phyloP scores from a whole-genome alignment of 2,113 vertebrate species.

The Madoqua kirkii region DNA sequence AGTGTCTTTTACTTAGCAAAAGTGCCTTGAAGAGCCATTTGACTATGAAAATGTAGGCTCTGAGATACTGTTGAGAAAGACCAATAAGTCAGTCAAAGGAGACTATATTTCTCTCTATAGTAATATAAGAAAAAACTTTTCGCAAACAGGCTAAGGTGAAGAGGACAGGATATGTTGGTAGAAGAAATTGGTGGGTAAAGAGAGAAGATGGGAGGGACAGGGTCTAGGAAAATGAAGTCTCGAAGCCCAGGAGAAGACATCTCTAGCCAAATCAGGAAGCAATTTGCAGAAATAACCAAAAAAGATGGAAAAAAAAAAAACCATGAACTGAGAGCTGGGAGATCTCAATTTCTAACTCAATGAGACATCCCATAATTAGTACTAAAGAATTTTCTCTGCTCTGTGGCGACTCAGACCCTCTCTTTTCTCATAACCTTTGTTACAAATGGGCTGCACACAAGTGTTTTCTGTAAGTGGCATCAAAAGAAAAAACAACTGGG shows the following conservation, averaged over 20 bases:
- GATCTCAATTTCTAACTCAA: background rate
- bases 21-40: background rate
- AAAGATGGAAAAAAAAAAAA: rapidly evolving
- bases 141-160: background rate
- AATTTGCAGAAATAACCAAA: background rate
- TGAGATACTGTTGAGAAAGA: background rate
- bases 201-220: background rate
- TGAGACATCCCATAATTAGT: background rate
- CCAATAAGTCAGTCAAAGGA: background rate
- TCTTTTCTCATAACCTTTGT: background rate
- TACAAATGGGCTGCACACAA: background rate
- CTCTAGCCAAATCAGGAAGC: background rate
- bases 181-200: background rate
- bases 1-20: background rate
- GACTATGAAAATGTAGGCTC: background rate
- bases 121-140: background rate
- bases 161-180: background rate
- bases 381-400: background rate
- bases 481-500: background rate
- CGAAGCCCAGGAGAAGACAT: background rate
- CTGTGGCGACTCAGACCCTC: background rate
- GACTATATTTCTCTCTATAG: background rate
- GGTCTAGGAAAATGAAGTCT: background rate
- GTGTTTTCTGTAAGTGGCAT: background rate
- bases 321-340: background rate